Conservation (phyloP, 92 coral and sea anemone genomes). For the Montipora capitata region DNA sequence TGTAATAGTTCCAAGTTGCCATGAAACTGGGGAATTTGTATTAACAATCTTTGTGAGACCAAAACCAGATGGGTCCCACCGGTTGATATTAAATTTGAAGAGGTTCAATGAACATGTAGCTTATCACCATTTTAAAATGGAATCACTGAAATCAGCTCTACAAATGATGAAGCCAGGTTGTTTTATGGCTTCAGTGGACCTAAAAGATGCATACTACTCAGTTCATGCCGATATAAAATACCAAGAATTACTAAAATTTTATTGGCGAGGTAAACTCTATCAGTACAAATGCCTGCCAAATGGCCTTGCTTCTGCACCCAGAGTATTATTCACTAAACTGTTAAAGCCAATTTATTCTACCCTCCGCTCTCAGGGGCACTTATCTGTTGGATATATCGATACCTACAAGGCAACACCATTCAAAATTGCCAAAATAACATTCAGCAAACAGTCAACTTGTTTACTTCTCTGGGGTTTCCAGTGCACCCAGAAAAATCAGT, state of each 20-base stretch:
- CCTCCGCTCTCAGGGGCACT: no score
- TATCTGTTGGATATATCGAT: no score
- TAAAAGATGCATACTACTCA: background rate
- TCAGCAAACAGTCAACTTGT: no score
- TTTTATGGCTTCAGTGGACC: background rate
- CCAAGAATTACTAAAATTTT: background rate
- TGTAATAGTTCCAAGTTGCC: no score
- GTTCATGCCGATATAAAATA: background rate
- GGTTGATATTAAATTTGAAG: background rate
- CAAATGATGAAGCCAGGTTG: background rate
- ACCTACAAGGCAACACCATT: no score
- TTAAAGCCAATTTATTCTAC: no score
- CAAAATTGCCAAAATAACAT: no score
- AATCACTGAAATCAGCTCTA: background rate
- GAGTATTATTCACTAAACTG: no score
- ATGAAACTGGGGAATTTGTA: background rate
- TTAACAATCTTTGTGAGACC: background rate
- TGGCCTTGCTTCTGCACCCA: no score
- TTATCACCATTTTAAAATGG: background rate
- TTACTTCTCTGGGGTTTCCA: no score
- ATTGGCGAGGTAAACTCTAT: background rate
- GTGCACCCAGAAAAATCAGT: no score
- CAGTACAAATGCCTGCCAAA: slow-evolving; percentile 9
- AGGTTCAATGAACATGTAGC: background rate
- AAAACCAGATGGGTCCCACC: background rate